Conservation (phyloP, 2,888 invertebrate species). For the Trichopoda pennipes region DNA sequence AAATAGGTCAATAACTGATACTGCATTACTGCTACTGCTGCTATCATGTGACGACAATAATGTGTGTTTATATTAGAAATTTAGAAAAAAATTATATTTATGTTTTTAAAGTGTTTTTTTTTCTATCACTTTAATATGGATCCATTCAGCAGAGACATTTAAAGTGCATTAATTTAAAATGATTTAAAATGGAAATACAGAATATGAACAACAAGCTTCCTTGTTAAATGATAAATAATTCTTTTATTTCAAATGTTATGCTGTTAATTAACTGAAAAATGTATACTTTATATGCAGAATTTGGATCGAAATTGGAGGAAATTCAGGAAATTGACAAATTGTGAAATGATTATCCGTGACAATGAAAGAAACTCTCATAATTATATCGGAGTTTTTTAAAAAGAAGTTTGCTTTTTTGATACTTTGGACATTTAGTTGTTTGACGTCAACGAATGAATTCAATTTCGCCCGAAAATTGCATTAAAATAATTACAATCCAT, state of each 20-base stretch:
- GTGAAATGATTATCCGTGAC: no score
- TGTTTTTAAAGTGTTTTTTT: constrained; percentile 25
- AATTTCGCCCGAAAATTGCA: no score
- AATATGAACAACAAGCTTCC: constrained; percentile 25
- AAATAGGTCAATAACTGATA: constrained; percentile 62
- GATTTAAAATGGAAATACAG: constrained; percentile 54
- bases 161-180: constrained; percentile 52
- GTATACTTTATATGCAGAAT: background rate
- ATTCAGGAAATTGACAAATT: no score
- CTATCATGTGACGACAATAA: constrained; percentile 31
- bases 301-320: no score
- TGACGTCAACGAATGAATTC: no score
- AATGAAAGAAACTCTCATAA: no score
- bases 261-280: background rate
- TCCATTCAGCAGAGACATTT: background rate
- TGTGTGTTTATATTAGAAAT: constrained; percentile 33
- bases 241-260: background rate
- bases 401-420: no score
- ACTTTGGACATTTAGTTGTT: no score
- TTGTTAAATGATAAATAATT: background rate
- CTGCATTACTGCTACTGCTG: constrained; percentile 28
- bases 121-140: background rate
- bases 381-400: no score
- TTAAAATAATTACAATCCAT: no score
- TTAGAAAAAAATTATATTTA: constrained; percentile 14